Base-by-base conservation (phyloP, 23 tunicate species). In the Corella eumyota region DNA sequence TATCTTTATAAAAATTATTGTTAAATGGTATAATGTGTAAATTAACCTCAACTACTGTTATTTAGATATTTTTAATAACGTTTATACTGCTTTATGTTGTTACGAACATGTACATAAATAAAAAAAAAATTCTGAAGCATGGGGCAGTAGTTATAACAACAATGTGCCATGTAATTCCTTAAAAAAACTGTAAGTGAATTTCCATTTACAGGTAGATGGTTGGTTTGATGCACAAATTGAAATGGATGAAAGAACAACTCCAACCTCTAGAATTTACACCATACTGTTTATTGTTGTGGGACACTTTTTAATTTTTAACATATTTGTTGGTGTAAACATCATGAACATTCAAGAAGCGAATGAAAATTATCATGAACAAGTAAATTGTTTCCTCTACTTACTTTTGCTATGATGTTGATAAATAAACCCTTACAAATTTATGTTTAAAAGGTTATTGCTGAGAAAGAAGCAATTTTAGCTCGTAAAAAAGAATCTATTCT, bases 331-430 rank as follows among this genome's bases (percentile, higher is more conserved):
- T 3, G 85, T 85, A 60, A 85, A 85, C 52, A 85, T 85, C 19
- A 66, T 78, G 71, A 85, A 85, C 49, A 85, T 85, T 66, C 95
- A 85, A 60, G 95, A 85, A 45, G 85, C 95, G 1, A 85, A 85
- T 50, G 95, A 85, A 65, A 85, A 59, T 25, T 85, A 59, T 60
- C 85, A 77, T 31, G 95, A 85, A 35, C 85, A 85, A 72, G 95
- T 85, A 32, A 30, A 62, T 3, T 23, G 4, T 69, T 30, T 40
- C 29, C 45, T 26, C 0, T 50, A 25, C 58, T 29, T 32, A 13
- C n/a, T n/a, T n/a, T n/a, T n/a, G n/a, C n/a, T n/a, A n/a, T n/a
- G n/a, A n/a, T n/a, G n/a, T n/a, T n/a, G n/a, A n/a, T n/a, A n/a
- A n/a, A n/a, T n/a, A n/a, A n/a, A n/a, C n/a, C n/a, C 48, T 15